Conservation (phyloP, 2,888 invertebrate species). For the Hydriomena furcata region DNA sequence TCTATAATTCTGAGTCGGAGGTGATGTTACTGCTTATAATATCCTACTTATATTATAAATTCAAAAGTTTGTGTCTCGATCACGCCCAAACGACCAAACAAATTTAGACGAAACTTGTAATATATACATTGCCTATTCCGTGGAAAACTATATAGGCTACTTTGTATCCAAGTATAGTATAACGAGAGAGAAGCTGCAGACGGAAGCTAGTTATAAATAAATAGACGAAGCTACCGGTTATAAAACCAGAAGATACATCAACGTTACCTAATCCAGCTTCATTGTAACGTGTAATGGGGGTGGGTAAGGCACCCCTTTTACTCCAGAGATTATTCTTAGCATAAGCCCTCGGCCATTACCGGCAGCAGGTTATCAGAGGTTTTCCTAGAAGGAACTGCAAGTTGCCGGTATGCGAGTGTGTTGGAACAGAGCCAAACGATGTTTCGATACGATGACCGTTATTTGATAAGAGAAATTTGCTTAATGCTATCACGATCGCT, state of each 20-base stretch:
- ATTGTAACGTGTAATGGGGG: constrained; percentile 38
- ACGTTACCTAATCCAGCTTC: constrained; percentile 48
- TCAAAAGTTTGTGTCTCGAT: too few relatives aligned
- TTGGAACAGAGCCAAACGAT: constrained; percentile 63
- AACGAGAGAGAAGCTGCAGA: too few relatives aligned
- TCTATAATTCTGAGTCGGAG: too few relatives aligned
- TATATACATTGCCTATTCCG: too few relatives aligned
- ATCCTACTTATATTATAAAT: too few relatives aligned
- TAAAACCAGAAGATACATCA: constrained; percentile 48
- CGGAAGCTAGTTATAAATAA: too few relatives aligned
- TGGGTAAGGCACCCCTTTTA: constrained; percentile 31
- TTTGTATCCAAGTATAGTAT: too few relatives aligned
- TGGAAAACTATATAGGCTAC: too few relatives aligned
- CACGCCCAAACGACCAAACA: too few relatives aligned
- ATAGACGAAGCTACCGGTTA: too few relatives aligned
- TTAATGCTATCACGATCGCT: constrained; percentile 26
- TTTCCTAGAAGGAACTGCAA: constrained; percentile 58
- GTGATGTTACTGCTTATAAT: too few relatives aligned
- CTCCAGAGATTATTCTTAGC: constrained; percentile 62
- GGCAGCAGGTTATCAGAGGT: constrained; percentile 62
- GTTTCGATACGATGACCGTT: constrained; percentile 41
- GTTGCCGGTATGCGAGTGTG: constrained; percentile 36
- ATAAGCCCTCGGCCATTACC: constrained; percentile 61
- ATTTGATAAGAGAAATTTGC: constrained; percentile 45
- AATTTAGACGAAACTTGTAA: too few relatives aligned